Percentiles rank a stretch among this genome's conserved stretches.
Conservation (phyloP, 2,797 vertebrate species). For the Eutrigla gurnardus region DNA sequence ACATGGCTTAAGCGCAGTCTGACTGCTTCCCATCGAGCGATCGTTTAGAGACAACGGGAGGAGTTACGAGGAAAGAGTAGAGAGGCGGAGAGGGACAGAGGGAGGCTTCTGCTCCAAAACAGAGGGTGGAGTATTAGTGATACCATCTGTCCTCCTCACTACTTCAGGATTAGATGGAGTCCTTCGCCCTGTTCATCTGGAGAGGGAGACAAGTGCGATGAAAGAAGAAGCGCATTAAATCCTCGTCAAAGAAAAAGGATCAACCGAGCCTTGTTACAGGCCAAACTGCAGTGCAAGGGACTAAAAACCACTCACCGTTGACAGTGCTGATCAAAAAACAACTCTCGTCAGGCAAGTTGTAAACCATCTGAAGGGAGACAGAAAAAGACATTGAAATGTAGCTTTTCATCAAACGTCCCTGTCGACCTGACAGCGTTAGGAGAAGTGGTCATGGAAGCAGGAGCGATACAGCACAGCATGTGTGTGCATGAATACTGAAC, state of each 20-base stretch:
- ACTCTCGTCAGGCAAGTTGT: constrained; percentile 95
- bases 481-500: background rate
- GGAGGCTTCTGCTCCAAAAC: constrained; percentile 74
- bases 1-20: constrained; percentile 81
- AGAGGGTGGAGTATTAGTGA: constrained; percentile 77
- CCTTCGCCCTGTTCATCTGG: constrained; percentile 93
- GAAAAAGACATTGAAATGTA: background rate
- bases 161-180: constrained; percentile 84
- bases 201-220: constrained; percentile 28
- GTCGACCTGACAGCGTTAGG: too few relatives aligned
- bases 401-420: background rate
- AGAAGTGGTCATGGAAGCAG: background rate
- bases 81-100: constrained; percentile 73
- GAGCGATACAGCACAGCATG: background rate
- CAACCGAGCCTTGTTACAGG: background rate
- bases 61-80: constrained; percentile 63
- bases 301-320: constrained; percentile 84
- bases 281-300: background rate
- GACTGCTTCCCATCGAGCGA: constrained; percentile 68
- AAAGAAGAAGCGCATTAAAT: constrained; percentile 27
- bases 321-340: constrained; percentile 94
- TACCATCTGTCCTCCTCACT: constrained; percentile 72
- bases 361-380: constrained; percentile 88
- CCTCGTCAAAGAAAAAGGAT: constrained; percentile 3
- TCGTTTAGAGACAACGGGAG: constrained; percentile 67